These are phyloP conservation scores for Melopsittacus undulatus DNA, from an alignment of 2,797 vertebrate species.

Conservation along the genomic window DNA sequence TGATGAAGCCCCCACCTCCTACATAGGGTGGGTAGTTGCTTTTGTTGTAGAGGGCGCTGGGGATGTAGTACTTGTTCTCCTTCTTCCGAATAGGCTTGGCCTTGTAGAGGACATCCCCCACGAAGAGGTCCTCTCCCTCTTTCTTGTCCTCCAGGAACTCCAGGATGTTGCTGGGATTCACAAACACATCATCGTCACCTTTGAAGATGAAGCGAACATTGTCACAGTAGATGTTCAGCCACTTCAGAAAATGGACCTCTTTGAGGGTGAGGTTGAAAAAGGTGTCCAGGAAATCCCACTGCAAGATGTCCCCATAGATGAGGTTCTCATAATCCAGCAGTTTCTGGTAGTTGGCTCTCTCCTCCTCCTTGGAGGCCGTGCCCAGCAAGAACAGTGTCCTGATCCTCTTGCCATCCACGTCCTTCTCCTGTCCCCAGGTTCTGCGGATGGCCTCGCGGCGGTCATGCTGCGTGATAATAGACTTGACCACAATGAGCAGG, in stretches of 20 bases:
- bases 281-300: constrained; percentile 95
- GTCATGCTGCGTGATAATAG: constrained; percentile 90
- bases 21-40: constrained; percentile 90
- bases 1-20: constrained; percentile 93
- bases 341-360: constrained; percentile 91
- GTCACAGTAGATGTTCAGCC: constrained; percentile 91
- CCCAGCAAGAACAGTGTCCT: constrained; percentile 90
- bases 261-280: constrained; percentile 99
- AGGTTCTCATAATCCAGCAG: constrained; percentile 92
- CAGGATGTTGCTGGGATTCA: constrained; percentile 88
- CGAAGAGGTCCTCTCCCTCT: constrained; percentile 80
- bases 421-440: constrained; percentile 91
- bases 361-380: constrained; percentile 82
- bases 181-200: constrained; percentile 93
- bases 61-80: constrained; percentile 96
- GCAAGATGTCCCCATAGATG: constrained; percentile 91
- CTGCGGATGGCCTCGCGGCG: constrained; percentile 91
- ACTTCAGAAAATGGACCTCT: constrained; percentile 95
- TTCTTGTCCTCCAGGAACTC: constrained; percentile 85
- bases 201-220: constrained; percentile 87
- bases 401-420: constrained; percentile 78
- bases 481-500: constrained; percentile 92
- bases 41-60: constrained; percentile 85
- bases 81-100: constrained; percentile 91
- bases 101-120: constrained; percentile 88